These are phyloP conservation scores for Ptilorrhoa leucosticta DNA, from an alignment of 2,113 vertebrate species.

Conservation along the genomic window DNA sequence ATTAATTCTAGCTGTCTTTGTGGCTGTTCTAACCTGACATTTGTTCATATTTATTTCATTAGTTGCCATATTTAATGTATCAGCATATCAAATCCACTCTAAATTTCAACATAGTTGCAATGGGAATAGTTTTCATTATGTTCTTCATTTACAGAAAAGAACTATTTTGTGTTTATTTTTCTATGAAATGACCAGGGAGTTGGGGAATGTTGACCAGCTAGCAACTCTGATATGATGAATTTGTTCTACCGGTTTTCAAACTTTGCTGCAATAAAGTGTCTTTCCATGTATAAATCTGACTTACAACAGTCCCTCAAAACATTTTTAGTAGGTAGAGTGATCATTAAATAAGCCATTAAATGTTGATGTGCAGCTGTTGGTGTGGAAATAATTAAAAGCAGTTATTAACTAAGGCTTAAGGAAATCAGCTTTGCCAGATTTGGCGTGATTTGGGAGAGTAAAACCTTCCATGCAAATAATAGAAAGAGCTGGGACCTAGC, in stretches of 20 bases:
- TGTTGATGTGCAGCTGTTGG: background rate
- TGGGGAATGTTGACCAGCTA: background rate
- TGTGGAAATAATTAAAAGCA: background rate
- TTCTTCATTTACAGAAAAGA: background rate
- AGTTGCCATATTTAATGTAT: background rate
- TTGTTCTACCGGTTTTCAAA: background rate
- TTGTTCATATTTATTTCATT: conserved; percentile 26
- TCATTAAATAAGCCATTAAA: background rate
- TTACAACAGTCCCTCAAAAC: background rate
- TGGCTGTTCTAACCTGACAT: background rate
- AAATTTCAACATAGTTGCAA: background rate
- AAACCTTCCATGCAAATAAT: background rate
- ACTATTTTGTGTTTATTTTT: background rate
- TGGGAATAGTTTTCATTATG: background rate
- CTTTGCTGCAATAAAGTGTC: background rate
- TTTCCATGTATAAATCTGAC: background rate
- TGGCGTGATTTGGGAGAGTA: background rate
- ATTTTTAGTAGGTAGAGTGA: background rate
- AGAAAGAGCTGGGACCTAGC: background rate
- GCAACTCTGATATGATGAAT: background rate
- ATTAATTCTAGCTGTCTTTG: background rate
- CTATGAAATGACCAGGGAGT: background rate
- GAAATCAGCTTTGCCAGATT: background rate
- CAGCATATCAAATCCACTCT: background rate
- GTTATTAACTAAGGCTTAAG: background rate